phyloP scores from a whole-genome alignment of 2,113 vertebrate species.

The Dendrocopos noguchii region DNA sequence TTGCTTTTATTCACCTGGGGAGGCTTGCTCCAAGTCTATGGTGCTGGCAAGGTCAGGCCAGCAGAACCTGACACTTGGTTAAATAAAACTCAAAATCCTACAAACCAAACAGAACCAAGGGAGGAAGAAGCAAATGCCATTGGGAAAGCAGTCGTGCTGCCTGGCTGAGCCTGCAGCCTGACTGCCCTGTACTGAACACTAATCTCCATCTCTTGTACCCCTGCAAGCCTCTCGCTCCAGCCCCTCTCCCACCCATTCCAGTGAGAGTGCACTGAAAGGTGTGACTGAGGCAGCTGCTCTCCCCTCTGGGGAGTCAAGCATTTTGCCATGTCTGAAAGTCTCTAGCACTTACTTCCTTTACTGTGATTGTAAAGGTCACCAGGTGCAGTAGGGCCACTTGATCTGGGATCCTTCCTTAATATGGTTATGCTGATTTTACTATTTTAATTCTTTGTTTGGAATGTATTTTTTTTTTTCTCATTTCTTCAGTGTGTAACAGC shows the following conservation, averaged over 20 bases:
- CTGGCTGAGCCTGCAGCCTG: not conserved
- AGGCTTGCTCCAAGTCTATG: not conserved
- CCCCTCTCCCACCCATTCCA: constrained; percentile 13
- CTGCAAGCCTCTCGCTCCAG: not conserved
- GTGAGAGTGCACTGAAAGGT: constrained; percentile 31
- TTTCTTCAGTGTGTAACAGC: constrained; percentile 61
- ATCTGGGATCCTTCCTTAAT: constrained; percentile 56
- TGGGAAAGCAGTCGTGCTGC: not conserved
- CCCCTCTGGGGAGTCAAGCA: not conserved
- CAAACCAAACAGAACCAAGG: not conserved
- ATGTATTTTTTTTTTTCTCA: constrained; percentile 46
- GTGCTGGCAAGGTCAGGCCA: not conserved
- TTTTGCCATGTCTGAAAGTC: not conserved
- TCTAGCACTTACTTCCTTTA: constrained; percentile 38
- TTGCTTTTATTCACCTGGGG: not conserved
- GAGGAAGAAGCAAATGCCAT: not conserved
- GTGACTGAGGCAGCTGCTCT: constrained; percentile 17
- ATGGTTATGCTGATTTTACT: constrained; percentile 44
- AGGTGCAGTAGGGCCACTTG: constrained; percentile 8
- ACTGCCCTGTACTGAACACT: not conserved
- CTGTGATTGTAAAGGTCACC: constrained; percentile 58
- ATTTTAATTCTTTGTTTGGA: constrained; percentile 49
- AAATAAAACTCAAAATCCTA: not conserved
- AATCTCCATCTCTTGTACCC: not conserved
- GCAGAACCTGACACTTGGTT: not conserved